A percentile compares a stretch with the other conserved stretches of the same genome.
Conservation (phyloP, 2,113 vertebrate species). For the Microcebus tavaratra region DNA sequence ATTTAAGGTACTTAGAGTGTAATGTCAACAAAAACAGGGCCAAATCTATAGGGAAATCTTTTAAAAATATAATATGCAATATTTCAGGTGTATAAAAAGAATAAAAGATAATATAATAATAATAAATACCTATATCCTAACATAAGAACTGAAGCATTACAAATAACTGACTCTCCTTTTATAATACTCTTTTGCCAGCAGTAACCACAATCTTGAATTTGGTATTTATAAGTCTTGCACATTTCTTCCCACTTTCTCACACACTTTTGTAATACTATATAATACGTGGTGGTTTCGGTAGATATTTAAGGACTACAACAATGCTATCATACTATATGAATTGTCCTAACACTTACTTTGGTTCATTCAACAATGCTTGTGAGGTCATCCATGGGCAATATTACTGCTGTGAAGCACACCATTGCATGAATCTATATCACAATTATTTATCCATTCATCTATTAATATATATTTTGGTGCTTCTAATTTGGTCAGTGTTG, state of each 20-base stretch:
- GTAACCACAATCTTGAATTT: background rate
- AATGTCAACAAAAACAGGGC: background rate
- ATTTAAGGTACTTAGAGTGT: background rate
- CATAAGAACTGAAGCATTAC: background rate
- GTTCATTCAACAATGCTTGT: background rate
- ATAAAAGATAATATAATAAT: background rate
- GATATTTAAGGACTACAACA: background rate
- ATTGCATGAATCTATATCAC: background rate
- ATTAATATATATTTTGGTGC: background rate
- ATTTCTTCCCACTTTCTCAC: background rate
- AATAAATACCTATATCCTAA: background rate
- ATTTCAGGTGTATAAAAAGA: background rate
- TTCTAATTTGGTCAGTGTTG: background rate
- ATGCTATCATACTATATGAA: background rate
- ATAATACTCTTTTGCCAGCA: background rate
- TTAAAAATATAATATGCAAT: background rate
- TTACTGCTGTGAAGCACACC: background rate
- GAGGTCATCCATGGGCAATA: background rate
- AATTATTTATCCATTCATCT: background rate
- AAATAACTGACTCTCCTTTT: background rate
- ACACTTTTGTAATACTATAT: background rate
- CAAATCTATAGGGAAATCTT: background rate
- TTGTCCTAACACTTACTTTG: background rate
- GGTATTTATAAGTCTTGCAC: background rate
- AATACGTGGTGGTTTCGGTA: background rate